Evolutionary conservation across 2,113 vertebrate genomes (phyloP).

Genomic region (Bothrops jararaca): DNA sequence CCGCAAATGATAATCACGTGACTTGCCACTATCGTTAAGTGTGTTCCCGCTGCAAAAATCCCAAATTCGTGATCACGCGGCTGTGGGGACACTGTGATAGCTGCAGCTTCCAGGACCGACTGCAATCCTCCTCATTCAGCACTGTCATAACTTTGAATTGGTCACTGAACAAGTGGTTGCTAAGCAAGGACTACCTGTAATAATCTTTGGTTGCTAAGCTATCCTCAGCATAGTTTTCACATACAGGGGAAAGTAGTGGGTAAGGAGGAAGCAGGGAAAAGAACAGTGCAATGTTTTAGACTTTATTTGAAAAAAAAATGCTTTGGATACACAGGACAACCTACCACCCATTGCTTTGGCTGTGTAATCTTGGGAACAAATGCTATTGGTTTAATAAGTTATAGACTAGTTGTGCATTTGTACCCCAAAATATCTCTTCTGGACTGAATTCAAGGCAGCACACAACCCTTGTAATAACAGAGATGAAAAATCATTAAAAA

Average conservation of each 20-base stretch:
- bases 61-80: not conserved
- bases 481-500: not conserved
- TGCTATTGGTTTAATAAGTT: not conserved
- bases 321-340: not conserved
- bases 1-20: not conserved
- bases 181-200: not conserved
- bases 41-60: not conserved
- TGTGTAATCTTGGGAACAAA: not conserved
- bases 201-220: not conserved
- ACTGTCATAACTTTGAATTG: not conserved
- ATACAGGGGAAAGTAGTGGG: not conserved
- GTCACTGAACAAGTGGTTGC: not conserved
- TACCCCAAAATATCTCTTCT: not conserved
- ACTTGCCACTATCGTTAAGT: not conserved
- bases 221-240: not conserved
- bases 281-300: not conserved
- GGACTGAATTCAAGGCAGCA: not conserved
- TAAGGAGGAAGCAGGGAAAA: not conserved
- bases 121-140: not conserved
- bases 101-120: not conserved
- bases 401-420: not conserved
- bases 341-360: not conserved
- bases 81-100: not conserved
- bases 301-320: not conserved
- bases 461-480: not conserved